These are phyloP conservation scores for Crotophaga sulcirostris DNA, from an alignment of 2,113 vertebrate genomes.

Conservation along the genomic window DNA sequence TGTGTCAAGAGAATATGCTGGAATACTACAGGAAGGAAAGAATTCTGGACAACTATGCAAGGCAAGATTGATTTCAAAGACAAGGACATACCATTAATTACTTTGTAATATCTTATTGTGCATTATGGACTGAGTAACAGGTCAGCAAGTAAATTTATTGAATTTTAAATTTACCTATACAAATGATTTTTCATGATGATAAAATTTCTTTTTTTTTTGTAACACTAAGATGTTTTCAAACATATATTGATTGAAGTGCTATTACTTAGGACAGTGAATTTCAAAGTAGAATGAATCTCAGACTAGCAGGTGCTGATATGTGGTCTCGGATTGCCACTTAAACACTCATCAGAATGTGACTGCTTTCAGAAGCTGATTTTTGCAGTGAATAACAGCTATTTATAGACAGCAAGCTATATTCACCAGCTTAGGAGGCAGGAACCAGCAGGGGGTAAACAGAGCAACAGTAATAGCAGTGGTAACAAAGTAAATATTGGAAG, in stretches of 20 bases:
- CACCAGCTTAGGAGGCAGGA: not conserved
- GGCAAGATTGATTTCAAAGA: not conserved
- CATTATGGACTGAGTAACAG: not conserved
- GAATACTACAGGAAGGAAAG: not conserved
- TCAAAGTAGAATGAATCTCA: not conserved
- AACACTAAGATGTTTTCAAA: not conserved
- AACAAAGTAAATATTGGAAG: not conserved
- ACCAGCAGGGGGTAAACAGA: not conserved
- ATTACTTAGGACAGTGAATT: not conserved
- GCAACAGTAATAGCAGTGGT: not conserved
- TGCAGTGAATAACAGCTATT: not conserved
- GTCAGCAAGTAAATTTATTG: not conserved
- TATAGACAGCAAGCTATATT: not conserved
- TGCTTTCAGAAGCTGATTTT: not conserved
- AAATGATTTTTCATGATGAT: not conserved
- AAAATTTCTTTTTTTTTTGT: not conserved
- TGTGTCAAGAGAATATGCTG: not conserved
- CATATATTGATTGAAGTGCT: not conserved
- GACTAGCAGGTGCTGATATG: not conserved
- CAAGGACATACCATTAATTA: not conserved
- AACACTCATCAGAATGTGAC: not conserved
- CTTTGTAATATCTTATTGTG: not conserved
- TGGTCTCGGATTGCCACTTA: not conserved
- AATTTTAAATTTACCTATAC: not conserved
- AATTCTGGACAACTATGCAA: not conserved